Evolutionary conservation across 2,113 vertebrate species (phyloP).

Genomic region (Oreochromis tanganicae): DNA sequence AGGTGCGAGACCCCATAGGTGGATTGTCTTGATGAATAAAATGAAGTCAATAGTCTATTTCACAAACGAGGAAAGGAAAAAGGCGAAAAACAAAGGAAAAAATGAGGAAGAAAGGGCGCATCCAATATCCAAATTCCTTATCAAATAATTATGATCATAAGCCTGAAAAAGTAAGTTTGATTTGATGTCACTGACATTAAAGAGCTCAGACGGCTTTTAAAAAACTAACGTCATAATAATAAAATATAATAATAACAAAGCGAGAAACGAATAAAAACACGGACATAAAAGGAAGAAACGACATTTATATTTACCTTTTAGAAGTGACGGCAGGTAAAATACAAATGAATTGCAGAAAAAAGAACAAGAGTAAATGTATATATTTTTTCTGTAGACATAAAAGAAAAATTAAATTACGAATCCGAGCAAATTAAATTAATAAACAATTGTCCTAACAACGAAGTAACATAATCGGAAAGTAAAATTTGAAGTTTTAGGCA

Average conservation of each 20-base stretch:
- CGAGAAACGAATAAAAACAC: background rate
- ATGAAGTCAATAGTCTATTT: constrained; percentile 2
- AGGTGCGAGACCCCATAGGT: constrained; percentile 9
- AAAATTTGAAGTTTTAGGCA: background rate
- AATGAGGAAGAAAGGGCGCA: background rate
- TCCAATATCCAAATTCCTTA: background rate
- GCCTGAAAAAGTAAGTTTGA: background rate
- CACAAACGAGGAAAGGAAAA: background rate
- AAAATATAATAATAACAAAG: background rate
- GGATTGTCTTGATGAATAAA: constrained; percentile 9
- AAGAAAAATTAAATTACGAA: background rate
- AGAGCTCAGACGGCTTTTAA: background rate
- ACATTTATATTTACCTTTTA: background rate
- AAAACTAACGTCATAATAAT: background rate
- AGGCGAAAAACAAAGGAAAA: background rate
- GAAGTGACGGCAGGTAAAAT: background rate
- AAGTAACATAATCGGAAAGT: background rate
- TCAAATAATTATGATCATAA: background rate
- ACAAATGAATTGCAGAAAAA: background rate
- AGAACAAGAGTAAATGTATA: background rate
- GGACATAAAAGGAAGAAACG: background rate
- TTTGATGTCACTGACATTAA: background rate
- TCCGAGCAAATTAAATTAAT: background rate
- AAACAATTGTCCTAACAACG: background rate
- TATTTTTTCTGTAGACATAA: background rate